Evolutionary conservation across 2,797 vertebrate species (phyloP), one percentile per base, ranked within the genome.

Genomic region (Avahi laniger): DNA sequence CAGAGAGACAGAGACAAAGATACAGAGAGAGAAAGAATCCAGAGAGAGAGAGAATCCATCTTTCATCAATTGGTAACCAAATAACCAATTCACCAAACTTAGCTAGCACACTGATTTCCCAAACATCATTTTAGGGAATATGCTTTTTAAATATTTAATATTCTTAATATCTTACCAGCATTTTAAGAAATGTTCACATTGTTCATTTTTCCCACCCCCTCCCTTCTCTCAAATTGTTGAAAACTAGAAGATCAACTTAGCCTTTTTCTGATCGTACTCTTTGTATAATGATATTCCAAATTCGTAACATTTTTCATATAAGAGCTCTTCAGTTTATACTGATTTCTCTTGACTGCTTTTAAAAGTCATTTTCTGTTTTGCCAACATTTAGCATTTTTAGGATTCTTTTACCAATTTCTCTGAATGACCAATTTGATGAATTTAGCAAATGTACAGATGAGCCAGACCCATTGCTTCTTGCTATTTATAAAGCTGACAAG

Each of bases 371-470:
- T 97, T 95, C 80, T 82, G 46, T 89, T 83, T 87, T 67, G 54
- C 93, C 91, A 96, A 86, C 88, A 72, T 69, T 94, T 87, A 61
- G 46, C 65, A 70, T 92, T 76, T 87, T 96, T 80, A 67, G 72
- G 50, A 89, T 93, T 94, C 78, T 89, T 95, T 67, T 73, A 33
- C 94, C 88, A 73, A 5, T 70, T 92, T 97, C 65, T 86, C 76
- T 70, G 65, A 90, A 69, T 54, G 76, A 69, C 57, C 63, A 24
- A 7, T 83, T 17, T 94, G 95, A 96, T 95, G 24, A 41, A 89
- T 96, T 96, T 92, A 94, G 85, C 91, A 94, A 80, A 92, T 70
- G 89, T 26, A 63, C 30, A 12, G 43, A 12, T 22, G 61, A 48
- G 35, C 33, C 35, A 43, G 63, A 63, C 50, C 50, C 15, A 12